These are phyloP conservation scores for Galaxea fascicularis DNA, from an alignment of 92 coral and sea anemone genomes.

Conservation along the genomic window DNA sequence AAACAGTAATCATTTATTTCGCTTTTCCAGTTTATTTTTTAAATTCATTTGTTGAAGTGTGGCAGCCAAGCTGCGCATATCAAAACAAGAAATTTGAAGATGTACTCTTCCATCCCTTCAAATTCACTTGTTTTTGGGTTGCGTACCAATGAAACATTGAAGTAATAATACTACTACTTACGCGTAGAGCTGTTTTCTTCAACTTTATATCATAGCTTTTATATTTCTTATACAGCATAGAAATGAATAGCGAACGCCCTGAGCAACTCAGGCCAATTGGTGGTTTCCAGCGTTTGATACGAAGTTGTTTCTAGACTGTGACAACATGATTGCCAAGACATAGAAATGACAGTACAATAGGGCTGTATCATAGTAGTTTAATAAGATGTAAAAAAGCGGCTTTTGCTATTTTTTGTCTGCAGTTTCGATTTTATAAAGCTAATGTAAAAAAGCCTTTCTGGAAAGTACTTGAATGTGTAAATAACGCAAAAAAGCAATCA, in stretches of 20 bases:
- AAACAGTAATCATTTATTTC: neutral
- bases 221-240: neutral
- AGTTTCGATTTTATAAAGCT: constrained; percentile 5
- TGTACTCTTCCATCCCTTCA: neutral
- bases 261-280: neutral
- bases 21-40: neutral
- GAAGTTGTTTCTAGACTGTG: neutral
- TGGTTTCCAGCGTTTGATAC: neutral
- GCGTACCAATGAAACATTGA: neutral
- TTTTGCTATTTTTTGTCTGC: constrained; percentile 14
- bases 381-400: neutral
- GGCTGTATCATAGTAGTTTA: constrained; percentile 20
- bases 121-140: neutral
- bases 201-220: constrained; percentile 6
- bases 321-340: neutral
- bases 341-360: neutral
- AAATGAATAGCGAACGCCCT: neutral
- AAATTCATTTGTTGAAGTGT: neutral
- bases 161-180: neutral
- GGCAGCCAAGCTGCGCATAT: constrained; percentile 11
- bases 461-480: neutral
- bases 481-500: neutral
- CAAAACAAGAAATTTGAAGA: neutral
- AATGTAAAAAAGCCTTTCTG: constrained; percentile 25
- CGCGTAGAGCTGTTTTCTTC: neutral